Evolutionary conservation across 1,140 invertebrate genomes (phyloP), one percentile per base, ranked within the genome.

Genomic region (Eulimnadia texana): DNA sequence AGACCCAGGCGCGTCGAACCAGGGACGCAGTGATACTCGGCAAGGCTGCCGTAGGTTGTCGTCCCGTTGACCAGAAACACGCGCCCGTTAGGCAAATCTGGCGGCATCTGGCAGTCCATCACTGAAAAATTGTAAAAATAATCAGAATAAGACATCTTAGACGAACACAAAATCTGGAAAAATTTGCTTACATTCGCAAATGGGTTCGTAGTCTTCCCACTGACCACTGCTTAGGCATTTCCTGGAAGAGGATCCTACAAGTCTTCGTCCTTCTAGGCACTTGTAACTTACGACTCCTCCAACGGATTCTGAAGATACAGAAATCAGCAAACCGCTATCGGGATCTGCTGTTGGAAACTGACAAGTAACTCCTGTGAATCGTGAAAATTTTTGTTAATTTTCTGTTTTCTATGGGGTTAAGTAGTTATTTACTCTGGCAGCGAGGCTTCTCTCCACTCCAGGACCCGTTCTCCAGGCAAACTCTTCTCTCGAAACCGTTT

Each of bases 21-120:
- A 6, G 87, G 88, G 58, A 92, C 73, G 69, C 93, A 96, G 65
- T 90, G 85, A 70, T 93, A 95, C 68, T 91, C 86, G 1, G 90
- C 83, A 2, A 83, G 81, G 59, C 86, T 86, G 9, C 84, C 84
- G 67, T 86, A 93, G 3, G 82, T 77, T 0, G 86, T 90, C 0
- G 86, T 84, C 23, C 84, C 83, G 67, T 94, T 93, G 49, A 89
- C 82, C 9, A 90, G 80, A 66, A 91, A 90, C 0, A 90, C 83
- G 63, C 88, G 77, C 0, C 89, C 90, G 70, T 93, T 92, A 54
- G 88, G 84, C 53, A 91, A 86, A 3, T 77, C 72, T 23, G 80
- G 78, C 0, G 90, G 90, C 60, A 84, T 78, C 51, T 83, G 84
- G 69, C 90, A 93, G 66, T 91, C 85, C 19, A 93, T 42, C 16